Conservation (phyloP, 2,797 vertebrate genomes). For the Sparus aurata region DNA sequence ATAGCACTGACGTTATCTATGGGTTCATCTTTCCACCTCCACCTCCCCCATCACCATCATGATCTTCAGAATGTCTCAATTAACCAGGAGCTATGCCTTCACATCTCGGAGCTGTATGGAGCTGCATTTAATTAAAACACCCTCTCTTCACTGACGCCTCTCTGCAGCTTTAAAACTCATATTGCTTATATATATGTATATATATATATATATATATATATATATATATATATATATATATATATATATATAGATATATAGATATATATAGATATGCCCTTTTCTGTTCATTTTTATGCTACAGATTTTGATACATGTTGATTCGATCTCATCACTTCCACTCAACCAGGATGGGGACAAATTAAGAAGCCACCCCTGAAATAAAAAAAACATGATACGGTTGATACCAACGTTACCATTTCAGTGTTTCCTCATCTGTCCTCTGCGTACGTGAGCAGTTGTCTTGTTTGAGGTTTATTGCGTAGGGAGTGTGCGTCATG, state of each 20-base stretch:
- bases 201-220: background rate
- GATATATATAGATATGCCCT: background rate
- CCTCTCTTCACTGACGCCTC: background rate
- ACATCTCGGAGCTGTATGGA: background rate
- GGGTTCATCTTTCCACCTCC: background rate
- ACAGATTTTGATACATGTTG: background rate
- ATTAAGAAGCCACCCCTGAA: background rate
- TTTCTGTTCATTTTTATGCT: background rate
- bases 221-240: background rate
- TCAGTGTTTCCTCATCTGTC: constrained; percentile 22
- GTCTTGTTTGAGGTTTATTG: constrained; percentile 50
- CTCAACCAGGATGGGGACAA: background rate
- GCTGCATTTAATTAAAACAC: background rate
- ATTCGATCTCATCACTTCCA: background rate
- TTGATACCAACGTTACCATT: background rate
- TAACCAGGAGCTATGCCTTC: background rate
- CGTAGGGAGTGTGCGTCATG: constrained; percentile 33
- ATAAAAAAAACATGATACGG: background rate
- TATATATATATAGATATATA: background rate
- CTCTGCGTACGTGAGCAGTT: constrained; percentile 20
- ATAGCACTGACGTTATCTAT: constrained; percentile 17
- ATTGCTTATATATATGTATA: background rate
- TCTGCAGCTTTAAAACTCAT: constrained; percentile 7
- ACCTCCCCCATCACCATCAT: constrained; percentile 5
- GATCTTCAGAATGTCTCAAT: constrained; percentile 2